Evolutionary conservation across 2,888 invertebrate species (phyloP), one percentile per base, ranked within the genome.

Genomic region (Dasysyrphus tricinctus): DNA sequence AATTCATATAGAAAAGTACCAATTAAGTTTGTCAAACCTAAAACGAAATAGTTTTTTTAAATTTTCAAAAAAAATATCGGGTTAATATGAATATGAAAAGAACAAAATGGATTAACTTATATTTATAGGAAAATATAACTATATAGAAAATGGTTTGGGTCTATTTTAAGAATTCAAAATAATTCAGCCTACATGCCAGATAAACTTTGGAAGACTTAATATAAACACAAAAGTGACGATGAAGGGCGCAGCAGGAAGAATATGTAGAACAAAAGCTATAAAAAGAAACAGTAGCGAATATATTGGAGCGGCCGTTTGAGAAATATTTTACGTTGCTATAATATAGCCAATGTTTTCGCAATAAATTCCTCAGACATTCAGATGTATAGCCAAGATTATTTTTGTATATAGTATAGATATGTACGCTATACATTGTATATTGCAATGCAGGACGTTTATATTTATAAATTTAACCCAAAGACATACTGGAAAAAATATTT

Each of bases 101-200:
- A 37, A 7, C 2, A 11, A 59, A 29, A 51, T 32, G 4, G 19
- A 65, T 32, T 65, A 56, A 63, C 32, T 47, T n/a, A 24, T 32
- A 44, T 39, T 39, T 12, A 51, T 39, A 7, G 61, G 42, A 39
- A 63, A 78, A 16, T 56, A 34, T 32, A 32, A 3, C 24, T 32
- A 11, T 57, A 65, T 65, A 59, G 49, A 24, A 67, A 70, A 54
- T 7, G 57, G 32, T 69, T 1, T 51, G 37, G 14, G 39, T 42
- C 16, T 81, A 76, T 81, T 81, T 81, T 76, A 12, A 56, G 44
- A 73, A 67, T 16, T 65, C 6, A 65, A 56, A 80, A 44, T 56
- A 24, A 44, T 59, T 34, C 37, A 63, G 44, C 37, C 29, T 61
- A 47, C 24, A 24, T 54, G 63, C 75, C 47, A 54, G 49, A 70